phyloP scores from a whole-genome alignment of 2,888 invertebrate species.

The Mythimna albipuncta region DNA sequence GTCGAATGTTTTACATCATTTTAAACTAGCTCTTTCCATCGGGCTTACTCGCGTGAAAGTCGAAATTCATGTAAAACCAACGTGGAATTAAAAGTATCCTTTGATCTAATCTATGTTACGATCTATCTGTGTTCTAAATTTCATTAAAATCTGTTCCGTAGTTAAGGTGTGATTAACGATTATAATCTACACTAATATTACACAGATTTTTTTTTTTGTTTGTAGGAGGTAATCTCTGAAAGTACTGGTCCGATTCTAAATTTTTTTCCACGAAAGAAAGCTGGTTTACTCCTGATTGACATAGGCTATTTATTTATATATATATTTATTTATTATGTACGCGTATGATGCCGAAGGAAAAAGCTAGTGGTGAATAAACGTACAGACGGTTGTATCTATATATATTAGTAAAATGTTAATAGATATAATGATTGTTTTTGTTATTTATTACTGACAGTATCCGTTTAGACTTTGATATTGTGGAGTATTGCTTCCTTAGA shows the following conservation, averaged over 20 bases:
- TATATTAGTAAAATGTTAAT: not conserved
- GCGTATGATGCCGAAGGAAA: too few species aligned
- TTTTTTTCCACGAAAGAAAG: too few species aligned
- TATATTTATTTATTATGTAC: too few species aligned
- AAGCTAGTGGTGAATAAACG: not conserved
- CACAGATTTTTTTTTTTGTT: too few species aligned
- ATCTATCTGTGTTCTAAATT: not conserved
- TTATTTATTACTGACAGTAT: constrained; percentile 16
- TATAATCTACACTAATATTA: too few species aligned
- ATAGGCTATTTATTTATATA: too few species aligned
- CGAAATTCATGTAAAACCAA: not conserved
- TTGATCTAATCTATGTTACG: not conserved
- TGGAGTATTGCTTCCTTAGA: constrained; percentile 12
- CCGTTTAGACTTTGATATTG: constrained; percentile 36
- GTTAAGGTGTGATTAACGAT: too few species aligned
- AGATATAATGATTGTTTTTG: not conserved
- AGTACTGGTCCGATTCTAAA: too few species aligned
- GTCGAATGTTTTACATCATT: constrained; percentile 5
- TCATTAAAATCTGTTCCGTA: not conserved
- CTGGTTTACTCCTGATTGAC: too few species aligned
- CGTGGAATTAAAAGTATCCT: not conserved
- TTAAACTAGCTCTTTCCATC: not conserved
- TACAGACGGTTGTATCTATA: not conserved
- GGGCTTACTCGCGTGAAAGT: not conserved
- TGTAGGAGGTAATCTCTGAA: too few species aligned